phyloP scores from a whole-genome alignment of 2,888 invertebrate genomes.

The Blomia tropicalis region DNA sequence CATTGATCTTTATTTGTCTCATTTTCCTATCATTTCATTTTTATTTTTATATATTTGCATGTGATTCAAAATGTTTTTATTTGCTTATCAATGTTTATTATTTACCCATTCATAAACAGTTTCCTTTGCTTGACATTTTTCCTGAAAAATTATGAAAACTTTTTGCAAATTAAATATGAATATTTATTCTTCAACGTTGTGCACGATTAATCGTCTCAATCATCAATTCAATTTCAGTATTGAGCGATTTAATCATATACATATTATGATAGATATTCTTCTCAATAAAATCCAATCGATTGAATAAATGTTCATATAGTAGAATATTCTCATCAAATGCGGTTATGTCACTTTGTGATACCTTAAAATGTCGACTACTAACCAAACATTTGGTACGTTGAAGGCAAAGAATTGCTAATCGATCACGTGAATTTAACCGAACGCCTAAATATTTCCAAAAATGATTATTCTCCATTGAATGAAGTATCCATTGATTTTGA shows the following conservation, averaged over 20 bases:
- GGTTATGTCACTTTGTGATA: neutral
- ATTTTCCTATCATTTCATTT: no score
- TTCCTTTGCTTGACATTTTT: neutral
- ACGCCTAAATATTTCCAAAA: neutral
- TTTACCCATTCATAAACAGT: neutral
- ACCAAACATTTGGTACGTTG: neutral
- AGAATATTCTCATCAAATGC: conserved; percentile 7
- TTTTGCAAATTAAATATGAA: no score
- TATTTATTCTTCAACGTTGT: no score
- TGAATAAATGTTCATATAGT: conserved; percentile 1
- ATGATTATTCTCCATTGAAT: neutral
- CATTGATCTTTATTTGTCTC: no score
- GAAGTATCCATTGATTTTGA: neutral
- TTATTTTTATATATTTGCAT: no score
- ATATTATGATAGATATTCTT: conserved; percentile 10
- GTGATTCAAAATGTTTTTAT: no score
- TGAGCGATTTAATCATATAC: neutral
- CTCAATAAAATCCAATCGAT: conserved; percentile 10
- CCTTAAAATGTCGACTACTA: conserved; percentile 1
- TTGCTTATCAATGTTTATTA: no score
- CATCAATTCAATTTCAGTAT: neutral
- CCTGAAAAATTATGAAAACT: no score
- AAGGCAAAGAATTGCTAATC: neutral
- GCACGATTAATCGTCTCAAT: no score
- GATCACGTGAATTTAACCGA: neutral